phyloP scores from a whole-genome alignment of 2,888 invertebrate genomes.

The Matsumyia berberina region DNA sequence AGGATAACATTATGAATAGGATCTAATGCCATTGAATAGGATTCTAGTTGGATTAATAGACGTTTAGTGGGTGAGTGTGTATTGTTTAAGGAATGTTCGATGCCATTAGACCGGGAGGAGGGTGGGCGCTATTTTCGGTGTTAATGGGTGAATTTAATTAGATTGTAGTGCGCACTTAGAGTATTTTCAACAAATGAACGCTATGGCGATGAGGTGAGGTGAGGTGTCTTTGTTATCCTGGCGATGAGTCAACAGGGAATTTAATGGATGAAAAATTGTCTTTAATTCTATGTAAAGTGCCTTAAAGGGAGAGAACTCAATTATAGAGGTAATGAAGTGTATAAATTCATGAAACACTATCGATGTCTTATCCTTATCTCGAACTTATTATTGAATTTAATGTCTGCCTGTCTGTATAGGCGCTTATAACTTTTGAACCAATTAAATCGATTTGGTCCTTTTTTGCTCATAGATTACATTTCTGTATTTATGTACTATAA shows the following conservation, averaged over 20 bases:
- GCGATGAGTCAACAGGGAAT: constrained; percentile 25
- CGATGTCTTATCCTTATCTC: too few species aligned
- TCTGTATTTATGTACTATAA: too few species aligned
- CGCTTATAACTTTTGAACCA: too few species aligned
- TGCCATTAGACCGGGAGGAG: constrained; percentile 38
- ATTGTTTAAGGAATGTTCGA: constrained; percentile 45
- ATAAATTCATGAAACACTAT: background rate
- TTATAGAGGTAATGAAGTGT: constrained; percentile 10
- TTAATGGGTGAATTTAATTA: constrained; percentile 68
- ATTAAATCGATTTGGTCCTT: too few species aligned
- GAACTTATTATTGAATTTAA: too few species aligned
- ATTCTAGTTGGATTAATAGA: constrained; percentile 60
- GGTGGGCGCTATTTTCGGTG: constrained; percentile 46
- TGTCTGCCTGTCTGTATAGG: too few species aligned
- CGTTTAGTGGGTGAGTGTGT: constrained; percentile 35
- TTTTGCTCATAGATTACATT: too few species aligned
- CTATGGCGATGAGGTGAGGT: background rate
- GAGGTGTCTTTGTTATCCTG: background rate
- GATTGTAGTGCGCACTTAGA: constrained; percentile 26
- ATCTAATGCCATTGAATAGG: constrained; percentile 28
- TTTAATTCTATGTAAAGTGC: constrained; percentile 21
- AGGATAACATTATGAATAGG: constrained; percentile 58
- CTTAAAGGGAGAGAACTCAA: background rate
- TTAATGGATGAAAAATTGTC: constrained; percentile 43
- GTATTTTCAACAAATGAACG: background rate